Conservation (phyloP, 2,888 invertebrate species). For the Notodonta ziczac region DNA sequence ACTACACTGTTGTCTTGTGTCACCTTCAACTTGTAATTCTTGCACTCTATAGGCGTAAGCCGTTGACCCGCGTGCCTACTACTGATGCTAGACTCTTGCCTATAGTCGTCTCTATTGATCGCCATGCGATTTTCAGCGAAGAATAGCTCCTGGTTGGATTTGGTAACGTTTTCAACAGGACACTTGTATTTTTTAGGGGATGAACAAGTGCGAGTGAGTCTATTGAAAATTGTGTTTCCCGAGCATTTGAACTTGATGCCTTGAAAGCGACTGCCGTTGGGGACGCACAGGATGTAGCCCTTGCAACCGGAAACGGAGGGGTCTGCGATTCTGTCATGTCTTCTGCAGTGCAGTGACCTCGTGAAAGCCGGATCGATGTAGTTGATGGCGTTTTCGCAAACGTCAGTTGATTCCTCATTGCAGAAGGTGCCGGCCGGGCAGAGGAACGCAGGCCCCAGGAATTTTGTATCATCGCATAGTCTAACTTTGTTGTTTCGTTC, state of each 20-base stretch:
- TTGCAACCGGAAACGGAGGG: slow-evolving; percentile 73
- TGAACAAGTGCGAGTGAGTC: slow-evolving; percentile 69
- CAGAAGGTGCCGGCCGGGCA: slow-evolving; percentile 73
- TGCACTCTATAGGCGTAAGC: slow-evolving; percentile 68
- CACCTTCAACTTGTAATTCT: slow-evolving; percentile 74
- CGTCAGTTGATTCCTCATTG: slow-evolving; percentile 73
- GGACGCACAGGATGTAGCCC: slow-evolving; percentile 77
- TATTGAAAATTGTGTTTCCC: slow-evolving; percentile 74
- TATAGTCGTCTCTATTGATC: slow-evolving; percentile 24
- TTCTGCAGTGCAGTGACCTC: slow-evolving; percentile 61
- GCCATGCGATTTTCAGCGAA: slow-evolving; percentile 51
- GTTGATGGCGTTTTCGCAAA: slow-evolving; percentile 67
- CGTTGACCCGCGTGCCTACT: slow-evolving; percentile 20
- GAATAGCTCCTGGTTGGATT: slow-evolving; percentile 45
- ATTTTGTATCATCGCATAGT: slow-evolving; percentile 65
- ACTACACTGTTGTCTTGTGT: slow-evolving; percentile 61
- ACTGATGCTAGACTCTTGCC: slow-evolving; percentile 16
- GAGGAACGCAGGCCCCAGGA: slow-evolving; percentile 66
- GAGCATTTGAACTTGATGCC: slow-evolving; percentile 77
- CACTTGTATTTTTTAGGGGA: slow-evolving; percentile 71
- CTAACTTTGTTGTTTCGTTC: slow-evolving; percentile 62
- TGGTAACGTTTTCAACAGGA: slow-evolving; percentile 56
- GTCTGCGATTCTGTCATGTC: slow-evolving; percentile 73
- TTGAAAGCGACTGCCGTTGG: slow-evolving; percentile 73
- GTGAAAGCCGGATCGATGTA: slow-evolving; percentile 66